These are phyloP conservation scores for Thomomys bottae DNA, from an alignment of 2,113 vertebrate species.

Conservation along the genomic window DNA sequence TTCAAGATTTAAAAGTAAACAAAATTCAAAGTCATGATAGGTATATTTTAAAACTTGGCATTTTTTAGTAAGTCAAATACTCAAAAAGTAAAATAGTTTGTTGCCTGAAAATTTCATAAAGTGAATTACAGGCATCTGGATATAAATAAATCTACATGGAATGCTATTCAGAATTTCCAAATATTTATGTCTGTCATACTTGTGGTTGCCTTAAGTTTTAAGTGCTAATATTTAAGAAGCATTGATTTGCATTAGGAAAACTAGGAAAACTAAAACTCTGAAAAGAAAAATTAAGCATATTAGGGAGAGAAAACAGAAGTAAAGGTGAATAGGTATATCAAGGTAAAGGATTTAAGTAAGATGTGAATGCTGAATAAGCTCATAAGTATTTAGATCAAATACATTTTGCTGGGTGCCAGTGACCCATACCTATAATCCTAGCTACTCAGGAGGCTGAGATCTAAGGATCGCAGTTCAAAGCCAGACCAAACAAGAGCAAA, in stretches of 20 bases:
- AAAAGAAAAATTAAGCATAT: not conserved
- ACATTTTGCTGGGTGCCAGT: no score
- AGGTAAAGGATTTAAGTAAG: not conserved
- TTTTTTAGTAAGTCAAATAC: constrained; percentile 15
- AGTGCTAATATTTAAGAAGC: not conserved
- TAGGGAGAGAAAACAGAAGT: not conserved
- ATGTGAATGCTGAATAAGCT: not conserved
- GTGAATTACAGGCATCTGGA: not conserved
- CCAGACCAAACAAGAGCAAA: no score
- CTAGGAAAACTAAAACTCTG: constrained; percentile 11
- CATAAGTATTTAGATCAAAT: not conserved
- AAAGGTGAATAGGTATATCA: not conserved
- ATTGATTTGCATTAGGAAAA: not conserved
- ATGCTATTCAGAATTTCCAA: not conserved
- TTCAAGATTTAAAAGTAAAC: constrained; percentile 14
- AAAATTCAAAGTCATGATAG: not conserved
- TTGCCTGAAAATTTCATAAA: constrained; percentile 20
- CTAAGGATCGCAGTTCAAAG: no score
- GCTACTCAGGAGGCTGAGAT: no score
- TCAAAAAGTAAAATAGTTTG: constrained; percentile 40
- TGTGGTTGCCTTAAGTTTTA: not conserved
- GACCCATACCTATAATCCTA: no score
- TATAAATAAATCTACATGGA: not conserved
- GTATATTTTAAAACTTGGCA: not conserved
- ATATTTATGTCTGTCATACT: constrained; percentile 19